phyloP scores from a whole-genome alignment of 2,113 vertebrate species.

The Pluvianellus socialis region DNA sequence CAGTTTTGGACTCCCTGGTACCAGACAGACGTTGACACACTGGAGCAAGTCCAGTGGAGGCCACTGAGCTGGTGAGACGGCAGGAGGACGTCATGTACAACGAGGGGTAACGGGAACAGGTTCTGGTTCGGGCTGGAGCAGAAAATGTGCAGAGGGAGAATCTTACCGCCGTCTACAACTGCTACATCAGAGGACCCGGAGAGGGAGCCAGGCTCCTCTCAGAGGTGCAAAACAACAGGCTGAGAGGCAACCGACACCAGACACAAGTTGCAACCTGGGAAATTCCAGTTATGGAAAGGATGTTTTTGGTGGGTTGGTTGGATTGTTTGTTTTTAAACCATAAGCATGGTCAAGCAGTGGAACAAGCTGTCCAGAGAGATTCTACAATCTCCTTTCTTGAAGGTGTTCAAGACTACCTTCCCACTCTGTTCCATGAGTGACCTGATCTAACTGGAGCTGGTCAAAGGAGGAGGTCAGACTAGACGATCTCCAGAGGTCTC shows the following conservation, averaged over 20 bases:
- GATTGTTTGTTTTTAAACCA: background rate
- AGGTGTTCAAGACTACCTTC: background rate
- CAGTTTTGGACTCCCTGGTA: fast-evolving
- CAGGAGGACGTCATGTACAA: fast-evolving
- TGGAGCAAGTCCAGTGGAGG: background rate
- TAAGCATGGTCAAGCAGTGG: background rate
- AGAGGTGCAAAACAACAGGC: background rate
- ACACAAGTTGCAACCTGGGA: background rate
- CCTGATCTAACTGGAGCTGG: background rate
- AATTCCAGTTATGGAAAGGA: background rate
- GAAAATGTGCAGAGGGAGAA: background rate
- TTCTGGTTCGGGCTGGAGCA: background rate
- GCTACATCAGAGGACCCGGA: fast-evolving
- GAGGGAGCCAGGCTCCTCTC: background rate
- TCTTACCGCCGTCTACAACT: background rate
- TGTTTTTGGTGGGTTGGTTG: background rate
- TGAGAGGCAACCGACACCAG: background rate
- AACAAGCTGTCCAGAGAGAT: background rate
- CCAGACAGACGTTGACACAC: background rate
- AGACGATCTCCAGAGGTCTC: background rate
- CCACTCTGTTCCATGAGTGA: background rate
- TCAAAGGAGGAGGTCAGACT: background rate
- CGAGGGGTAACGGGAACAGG: background rate
- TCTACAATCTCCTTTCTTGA: background rate
- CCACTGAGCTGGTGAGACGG: background rate